Conservation (phyloP, 1,140 invertebrate genomes). For the Tetranychus urticae region DNA sequence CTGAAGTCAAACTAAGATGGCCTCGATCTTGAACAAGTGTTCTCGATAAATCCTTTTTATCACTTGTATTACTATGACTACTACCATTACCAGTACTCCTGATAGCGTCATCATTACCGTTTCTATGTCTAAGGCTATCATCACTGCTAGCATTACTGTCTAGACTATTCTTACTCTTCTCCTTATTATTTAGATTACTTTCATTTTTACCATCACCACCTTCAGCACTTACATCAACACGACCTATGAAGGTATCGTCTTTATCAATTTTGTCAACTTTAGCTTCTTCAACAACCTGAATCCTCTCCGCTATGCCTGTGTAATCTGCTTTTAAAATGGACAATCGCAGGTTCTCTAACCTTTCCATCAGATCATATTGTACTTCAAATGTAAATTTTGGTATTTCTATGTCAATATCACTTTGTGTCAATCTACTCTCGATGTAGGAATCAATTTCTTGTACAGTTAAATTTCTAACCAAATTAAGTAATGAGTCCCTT, state of each 20-base stretch:
- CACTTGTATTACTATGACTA: too few species aligned
- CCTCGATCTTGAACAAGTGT: too few species aligned
- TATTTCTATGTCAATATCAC: not conserved
- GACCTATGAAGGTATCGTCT: conserved; percentile 16
- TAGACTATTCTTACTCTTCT: too few species aligned
- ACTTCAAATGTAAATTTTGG: conserved; percentile 1
- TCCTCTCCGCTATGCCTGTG: not conserved
- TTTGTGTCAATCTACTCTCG: not conserved
- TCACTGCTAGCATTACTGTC: too few species aligned
- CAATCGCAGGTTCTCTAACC: not conserved
- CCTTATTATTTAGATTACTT: not conserved
- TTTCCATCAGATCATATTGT: not conserved
- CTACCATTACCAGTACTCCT: not conserved
- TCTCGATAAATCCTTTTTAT: too few species aligned
- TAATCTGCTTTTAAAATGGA: not conserved
- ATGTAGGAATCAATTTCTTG: not conserved
- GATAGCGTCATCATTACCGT: not conserved
- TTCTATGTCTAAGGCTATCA: too few species aligned
- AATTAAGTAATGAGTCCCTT: not conserved
- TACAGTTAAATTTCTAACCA: not conserved
- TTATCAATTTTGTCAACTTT: conserved; percentile 23
- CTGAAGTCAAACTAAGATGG: not conserved
- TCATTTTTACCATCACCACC: too few species aligned
- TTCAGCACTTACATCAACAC: not conserved
- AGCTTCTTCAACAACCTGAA: conserved; percentile 20